Base-by-base conservation (phyloP, 2,113 vertebrate genomes). In the Tautogolabrus adspersus region DNA sequence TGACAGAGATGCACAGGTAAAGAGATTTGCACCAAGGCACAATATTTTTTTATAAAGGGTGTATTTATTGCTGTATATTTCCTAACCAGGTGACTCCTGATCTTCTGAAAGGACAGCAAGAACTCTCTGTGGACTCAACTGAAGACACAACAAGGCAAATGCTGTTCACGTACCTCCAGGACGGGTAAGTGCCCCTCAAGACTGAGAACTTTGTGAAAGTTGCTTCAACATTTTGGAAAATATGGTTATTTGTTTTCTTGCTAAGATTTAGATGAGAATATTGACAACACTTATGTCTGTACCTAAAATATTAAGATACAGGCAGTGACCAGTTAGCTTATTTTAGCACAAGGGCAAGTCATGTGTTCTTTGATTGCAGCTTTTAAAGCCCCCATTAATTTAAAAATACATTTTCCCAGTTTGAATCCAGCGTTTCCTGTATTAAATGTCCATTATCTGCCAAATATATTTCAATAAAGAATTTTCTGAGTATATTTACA, bases 91-190 rank as follows among this genome's bases (percentile, higher is more conserved):
- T 92, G 60, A 98, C 97, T 77, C 98, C 98, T 58, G 98, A 99
- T 93, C 95, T 99, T 81, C 91, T 99, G 85, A 97, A 96, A 94
- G 98, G 96, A 86, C 97, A 96, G 87, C 96, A 96, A 76, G 95
- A 96, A 77, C 89, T 97, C 78, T 93, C 94, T 54, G 95, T 94
- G 7, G 96, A 97, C 83, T 94, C 95, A 1, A 92, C 95, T 10
- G 97, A 98, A 90, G 96, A 97, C 83, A 95, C 95, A 0, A 95
- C 96, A 76, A 97, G 96, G 90, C 96, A 96, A 80, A 96, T 97
- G 49, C 95, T 99, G 75, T 97, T 96, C 86, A 95, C 95, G 86
- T 98, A 96, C 86, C 95, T 99, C 72, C 96, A 96, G 83, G 96
- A 97, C 79, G 97, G 98, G 98, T 98, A 58, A 93, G 97, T 94